Conservation (phyloP, 1,140 invertebrate genomes). For the Pogonognathellus flavescens region DNA sequence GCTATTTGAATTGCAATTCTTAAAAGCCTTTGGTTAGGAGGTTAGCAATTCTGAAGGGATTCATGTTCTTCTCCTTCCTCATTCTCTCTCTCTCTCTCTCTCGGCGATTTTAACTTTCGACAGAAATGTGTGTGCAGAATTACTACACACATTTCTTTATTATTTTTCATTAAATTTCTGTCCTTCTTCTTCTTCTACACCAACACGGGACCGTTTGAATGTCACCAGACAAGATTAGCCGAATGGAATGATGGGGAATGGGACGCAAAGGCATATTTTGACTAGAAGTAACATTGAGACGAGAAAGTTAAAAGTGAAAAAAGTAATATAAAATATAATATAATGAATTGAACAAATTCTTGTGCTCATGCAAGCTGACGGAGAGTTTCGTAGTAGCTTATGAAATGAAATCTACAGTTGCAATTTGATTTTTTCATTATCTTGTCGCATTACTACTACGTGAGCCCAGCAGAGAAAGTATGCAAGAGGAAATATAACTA, state of each 20-base stretch:
- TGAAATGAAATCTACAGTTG: constrained; percentile 27
- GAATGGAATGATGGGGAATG: neutral
- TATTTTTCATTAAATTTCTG: constrained; percentile 33
- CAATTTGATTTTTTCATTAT: constrained; percentile 46
- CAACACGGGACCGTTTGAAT: neutral
- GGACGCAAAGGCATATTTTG: neutral
- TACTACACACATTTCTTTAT: constrained; percentile 26
- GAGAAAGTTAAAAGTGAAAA: constrained; percentile 10
- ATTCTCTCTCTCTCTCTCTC: too few relatives aligned
- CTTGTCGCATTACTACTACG: constrained; percentile 13
- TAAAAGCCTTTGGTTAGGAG: constrained; percentile 25
- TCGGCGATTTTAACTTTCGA: neutral
- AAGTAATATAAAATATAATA: constrained; percentile 23
- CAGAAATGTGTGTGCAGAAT: neutral
- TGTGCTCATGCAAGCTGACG: constrained; percentile 6
- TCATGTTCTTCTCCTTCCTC: neutral
- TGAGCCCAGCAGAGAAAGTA: neutral
- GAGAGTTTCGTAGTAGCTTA: neutral
- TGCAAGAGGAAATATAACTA: neutral
- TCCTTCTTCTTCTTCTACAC: constrained; percentile 15
- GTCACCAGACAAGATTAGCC: neutral
- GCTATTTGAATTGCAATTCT: constrained; percentile 30
- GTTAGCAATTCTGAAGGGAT: neutral
- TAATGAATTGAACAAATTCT: constrained; percentile 37
- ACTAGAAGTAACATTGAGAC: neutral